Percentiles rank a stretch among this genome's conserved stretches.
Conservation (phyloP, 2,888 invertebrate species). For the Drosophila kokeensis region DNA sequence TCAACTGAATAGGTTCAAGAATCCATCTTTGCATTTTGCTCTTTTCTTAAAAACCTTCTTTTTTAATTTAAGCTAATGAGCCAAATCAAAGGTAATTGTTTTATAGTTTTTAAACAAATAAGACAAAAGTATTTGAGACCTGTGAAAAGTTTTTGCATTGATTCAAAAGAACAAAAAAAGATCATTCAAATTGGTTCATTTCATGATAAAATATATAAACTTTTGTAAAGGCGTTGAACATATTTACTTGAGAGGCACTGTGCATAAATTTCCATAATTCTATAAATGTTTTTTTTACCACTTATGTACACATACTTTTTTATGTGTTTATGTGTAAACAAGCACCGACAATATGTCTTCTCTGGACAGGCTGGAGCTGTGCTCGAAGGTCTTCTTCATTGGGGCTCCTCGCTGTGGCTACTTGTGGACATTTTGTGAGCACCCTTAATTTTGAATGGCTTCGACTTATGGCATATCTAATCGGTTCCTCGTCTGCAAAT, state of each 20-base stretch:
- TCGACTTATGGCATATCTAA: slow-evolving; percentile 16
- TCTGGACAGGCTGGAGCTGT: slow-evolving; percentile 17
- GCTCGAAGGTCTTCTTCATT: slow-evolving; percentile 16
- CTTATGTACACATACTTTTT: background rate
- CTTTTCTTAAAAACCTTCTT: background rate
- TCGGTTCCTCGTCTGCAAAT: slow-evolving; percentile 33
- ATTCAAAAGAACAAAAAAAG: too few relatives aligned
- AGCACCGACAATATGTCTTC: slow-evolving; percentile 59
- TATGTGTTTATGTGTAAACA: slow-evolving; percentile 53
- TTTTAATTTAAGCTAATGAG: background rate
- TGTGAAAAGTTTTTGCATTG: background rate
- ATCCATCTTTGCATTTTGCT: background rate
- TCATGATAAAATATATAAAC: background rate
- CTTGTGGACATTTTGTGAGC: slow-evolving; percentile 14
- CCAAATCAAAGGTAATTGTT: background rate
- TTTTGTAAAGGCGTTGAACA: background rate
- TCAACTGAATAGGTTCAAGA: background rate
- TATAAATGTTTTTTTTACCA: background rate
- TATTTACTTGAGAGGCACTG: background rate
- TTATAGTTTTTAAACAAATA: background rate
- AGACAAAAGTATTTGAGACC: background rate
- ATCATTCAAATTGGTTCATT: background rate
- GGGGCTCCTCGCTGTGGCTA: slow-evolving; percentile 8
- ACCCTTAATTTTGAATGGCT: slow-evolving; percentile 16
- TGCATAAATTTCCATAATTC: background rate